These are phyloP conservation scores for Ctenosaura bakeri DNA, from an alignment of 2,797 vertebrate species.

Conservation along the genomic window DNA sequence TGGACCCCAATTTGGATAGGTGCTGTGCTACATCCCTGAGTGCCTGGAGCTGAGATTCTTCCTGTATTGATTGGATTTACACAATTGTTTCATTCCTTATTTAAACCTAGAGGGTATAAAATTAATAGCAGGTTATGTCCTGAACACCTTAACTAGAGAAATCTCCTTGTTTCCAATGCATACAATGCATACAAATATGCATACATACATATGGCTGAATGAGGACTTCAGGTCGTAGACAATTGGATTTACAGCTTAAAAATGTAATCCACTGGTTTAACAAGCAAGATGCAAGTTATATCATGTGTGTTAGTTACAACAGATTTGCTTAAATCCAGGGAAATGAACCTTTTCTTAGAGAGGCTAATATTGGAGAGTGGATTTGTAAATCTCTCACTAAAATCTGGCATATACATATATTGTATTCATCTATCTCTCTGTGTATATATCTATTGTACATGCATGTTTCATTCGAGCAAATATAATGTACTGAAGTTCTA, in stretches of 20 bases:
- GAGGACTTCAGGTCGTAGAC: conserved; percentile 47
- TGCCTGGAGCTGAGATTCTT: not conserved
- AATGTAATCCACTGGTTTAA: conserved; percentile 46
- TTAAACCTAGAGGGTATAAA: not conserved
- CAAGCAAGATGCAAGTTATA: conserved; percentile 11
- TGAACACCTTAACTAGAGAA: conserved; percentile 31
- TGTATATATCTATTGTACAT: too few relatives aligned
- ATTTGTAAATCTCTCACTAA: not conserved
- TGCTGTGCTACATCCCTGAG: not conserved
- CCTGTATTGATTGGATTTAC: not conserved
- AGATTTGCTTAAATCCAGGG: conserved; percentile 44
- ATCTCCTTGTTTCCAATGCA: not conserved
- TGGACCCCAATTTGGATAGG: accelerated
- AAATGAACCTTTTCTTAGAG: not conserved
- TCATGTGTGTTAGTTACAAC: conserved; percentile 29
- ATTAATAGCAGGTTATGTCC: conserved; percentile 26
- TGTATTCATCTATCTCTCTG: too few relatives aligned
- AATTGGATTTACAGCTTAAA: conserved; percentile 56
- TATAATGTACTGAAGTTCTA: not conserved
- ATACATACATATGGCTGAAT: conserved; percentile 34
- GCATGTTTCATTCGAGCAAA: not conserved
- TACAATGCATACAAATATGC: too few relatives aligned
- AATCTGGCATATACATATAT: not conserved
- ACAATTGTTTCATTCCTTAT: not conserved
- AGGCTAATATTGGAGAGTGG: conserved; percentile 18